These are phyloP conservation scores for Mustela lutreola DNA, from an alignment of 2,113 vertebrate genomes.

Conservation along the genomic window DNA sequence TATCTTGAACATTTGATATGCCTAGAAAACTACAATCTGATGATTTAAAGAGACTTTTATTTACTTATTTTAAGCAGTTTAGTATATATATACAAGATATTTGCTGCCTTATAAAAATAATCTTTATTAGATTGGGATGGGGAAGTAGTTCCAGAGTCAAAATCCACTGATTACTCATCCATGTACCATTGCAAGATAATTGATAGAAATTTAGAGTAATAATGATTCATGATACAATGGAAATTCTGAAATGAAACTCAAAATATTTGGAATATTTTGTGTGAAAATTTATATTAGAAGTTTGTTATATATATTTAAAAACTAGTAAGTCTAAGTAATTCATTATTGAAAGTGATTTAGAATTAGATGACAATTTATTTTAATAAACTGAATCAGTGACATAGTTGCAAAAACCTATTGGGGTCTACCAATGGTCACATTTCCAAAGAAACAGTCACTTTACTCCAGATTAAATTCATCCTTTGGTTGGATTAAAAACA, in stretches of 20 bases:
- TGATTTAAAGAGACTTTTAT: neutral
- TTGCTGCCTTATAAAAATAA: slow-evolving; percentile 15
- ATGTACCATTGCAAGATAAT: neutral
- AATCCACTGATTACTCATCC: neutral
- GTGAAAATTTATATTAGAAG: neutral
- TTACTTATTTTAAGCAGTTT: neutral
- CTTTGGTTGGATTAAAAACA: neutral
- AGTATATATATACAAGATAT: neutral
- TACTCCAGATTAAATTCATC: neutral
- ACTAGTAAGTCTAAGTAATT: neutral
- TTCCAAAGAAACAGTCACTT: neutral
- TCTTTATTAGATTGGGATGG: neutral
- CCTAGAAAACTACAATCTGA: neutral
- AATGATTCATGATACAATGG: neutral
- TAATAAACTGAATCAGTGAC: neutral
- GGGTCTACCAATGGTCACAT: neutral
- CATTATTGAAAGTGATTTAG: neutral
- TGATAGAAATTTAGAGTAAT: neutral
- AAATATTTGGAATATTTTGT: neutral
- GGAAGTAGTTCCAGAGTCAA: neutral
- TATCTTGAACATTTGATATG: neutral
- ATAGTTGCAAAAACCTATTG: neutral
- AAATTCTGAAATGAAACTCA: neutral
- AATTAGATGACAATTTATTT: neutral
- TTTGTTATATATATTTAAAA: neutral